Conservation (phyloP, 2,888 invertebrate species). For the Mystacides longicornis region DNA sequence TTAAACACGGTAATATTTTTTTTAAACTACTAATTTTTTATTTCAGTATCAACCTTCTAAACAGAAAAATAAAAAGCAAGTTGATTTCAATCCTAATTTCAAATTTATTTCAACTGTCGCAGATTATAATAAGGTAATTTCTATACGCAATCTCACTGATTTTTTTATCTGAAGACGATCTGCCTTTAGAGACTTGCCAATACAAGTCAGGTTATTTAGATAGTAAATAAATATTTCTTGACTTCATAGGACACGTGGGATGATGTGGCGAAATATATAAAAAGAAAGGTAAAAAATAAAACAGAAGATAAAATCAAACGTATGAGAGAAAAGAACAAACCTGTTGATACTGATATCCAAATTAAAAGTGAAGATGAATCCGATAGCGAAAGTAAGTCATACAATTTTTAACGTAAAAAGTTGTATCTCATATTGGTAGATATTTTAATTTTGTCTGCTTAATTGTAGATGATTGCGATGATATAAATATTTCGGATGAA, state of each 20-base stretch:
- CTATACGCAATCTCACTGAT: neutral
- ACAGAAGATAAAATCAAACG: conserved; percentile 75
- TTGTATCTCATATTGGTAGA: neutral
- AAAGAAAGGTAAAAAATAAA: conserved; percentile 70
- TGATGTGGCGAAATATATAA: conserved; percentile 69
- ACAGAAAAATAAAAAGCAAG: conserved; percentile 60
- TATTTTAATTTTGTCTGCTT: neutral
- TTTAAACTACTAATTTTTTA: neutral
- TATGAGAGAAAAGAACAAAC: conserved; percentile 42
- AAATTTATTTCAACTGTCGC: conserved; percentile 69
- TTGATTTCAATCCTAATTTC: conserved; percentile 75
- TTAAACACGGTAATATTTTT: neutral
- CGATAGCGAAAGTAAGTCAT: conserved; percentile 41
- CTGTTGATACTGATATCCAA: conserved; percentile 32
- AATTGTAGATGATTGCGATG: conserved; percentile 40
- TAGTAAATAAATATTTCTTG: neutral
- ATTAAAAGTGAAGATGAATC: conserved; percentile 39
- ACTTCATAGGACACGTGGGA: conserved; percentile 63
- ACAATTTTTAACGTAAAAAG: too few species aligned
- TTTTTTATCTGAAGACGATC: neutral
- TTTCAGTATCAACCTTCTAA: conserved; percentile 75
- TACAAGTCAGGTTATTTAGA: too few species aligned
- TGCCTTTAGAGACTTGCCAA: too few species aligned
- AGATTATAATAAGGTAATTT: conserved; percentile 68
- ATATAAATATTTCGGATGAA: conserved; percentile 67